These are phyloP conservation scores for Cephalopterus ornatus DNA, from an alignment of 2,113 vertebrate species.

Conservation along the genomic window DNA sequence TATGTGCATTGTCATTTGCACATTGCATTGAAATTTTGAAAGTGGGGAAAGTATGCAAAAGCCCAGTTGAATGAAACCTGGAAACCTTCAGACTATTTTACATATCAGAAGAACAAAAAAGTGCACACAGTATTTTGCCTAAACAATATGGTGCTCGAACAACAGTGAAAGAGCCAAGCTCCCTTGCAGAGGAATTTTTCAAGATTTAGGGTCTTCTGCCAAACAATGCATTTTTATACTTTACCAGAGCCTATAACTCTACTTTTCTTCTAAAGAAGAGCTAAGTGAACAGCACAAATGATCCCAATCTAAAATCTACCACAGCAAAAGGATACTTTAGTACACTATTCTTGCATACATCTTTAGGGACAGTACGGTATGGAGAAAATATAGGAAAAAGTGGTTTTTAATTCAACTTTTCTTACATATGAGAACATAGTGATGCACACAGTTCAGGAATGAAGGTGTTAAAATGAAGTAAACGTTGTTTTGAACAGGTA, in stretches of 20 bases:
- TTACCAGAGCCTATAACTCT: not conserved
- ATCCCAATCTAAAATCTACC: not conserved
- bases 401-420: not conserved
- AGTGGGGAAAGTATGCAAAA: not conserved
- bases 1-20: not conserved
- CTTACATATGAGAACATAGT: not conserved
- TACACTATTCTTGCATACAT: not conserved
- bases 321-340: not conserved
- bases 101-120: not conserved
- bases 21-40: not conserved
- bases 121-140: fast-evolving
- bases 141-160: not conserved
- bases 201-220: fast-evolving
- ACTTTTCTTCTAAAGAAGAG: not conserved
- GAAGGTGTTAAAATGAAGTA: not conserved
- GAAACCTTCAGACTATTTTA: not conserved
- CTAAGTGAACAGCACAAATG: not conserved
- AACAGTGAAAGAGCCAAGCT: not conserved
- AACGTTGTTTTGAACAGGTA: not conserved
- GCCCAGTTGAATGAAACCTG: not conserved
- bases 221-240: not conserved
- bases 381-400: not conserved
- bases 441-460: not conserved
- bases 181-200: not conserved
- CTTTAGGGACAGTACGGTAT: not conserved